Evolutionary conservation across 2,888 invertebrate species (phyloP), one percentile per base, ranked within the genome.

Genomic region (Danaus chrysippus): DNA sequence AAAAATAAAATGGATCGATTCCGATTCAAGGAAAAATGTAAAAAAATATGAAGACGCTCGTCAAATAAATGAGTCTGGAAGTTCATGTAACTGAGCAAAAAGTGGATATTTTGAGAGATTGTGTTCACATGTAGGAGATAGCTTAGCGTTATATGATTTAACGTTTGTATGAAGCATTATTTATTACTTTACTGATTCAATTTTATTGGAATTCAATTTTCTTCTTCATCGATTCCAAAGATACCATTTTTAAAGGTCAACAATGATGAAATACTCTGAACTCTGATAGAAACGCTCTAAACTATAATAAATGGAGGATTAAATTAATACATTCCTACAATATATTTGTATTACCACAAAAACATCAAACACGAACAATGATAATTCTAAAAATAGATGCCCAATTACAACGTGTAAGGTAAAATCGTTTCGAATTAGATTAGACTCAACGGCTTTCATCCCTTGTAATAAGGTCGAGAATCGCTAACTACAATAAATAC

Each of bases 391-490:
- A 62, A 59, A 64, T 54, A 44, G 19, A 60, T 42, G 15, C 54
- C 34, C 54, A 62, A 65, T 60, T 46, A 58, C 65, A 59, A 61
- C 43, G 62, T 49, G 15, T 13, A 46, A 17, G 17, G 17, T 17
- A 17, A 49, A 49, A 49, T 15, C 13, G 46, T 13, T 46, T 10
- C 1, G 17, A 49, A 17, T 49, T 17, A 17, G 17, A 15, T 15
- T 43, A n/a, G n/a, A 10, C 3, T 5, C 17, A 49, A 17, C 2
- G 17, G 49, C 49, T 49, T 17, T 49, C 6, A 49, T 1, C 2
- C 17, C 17, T 17, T 12, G 49, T 49, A 10, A 49, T 68, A 78
- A 73, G 73, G 77, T 73, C 63, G 61, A 74, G 69, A 73, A 72
- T 81, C 67, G 77, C 49, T 64, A 15, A 57, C 49, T 58, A 67